Percentiles rank a stretch among this genome's conserved stretches.
Conservation (phyloP, 1,140 invertebrate genomes). For the Drosophila parvula region DNA sequence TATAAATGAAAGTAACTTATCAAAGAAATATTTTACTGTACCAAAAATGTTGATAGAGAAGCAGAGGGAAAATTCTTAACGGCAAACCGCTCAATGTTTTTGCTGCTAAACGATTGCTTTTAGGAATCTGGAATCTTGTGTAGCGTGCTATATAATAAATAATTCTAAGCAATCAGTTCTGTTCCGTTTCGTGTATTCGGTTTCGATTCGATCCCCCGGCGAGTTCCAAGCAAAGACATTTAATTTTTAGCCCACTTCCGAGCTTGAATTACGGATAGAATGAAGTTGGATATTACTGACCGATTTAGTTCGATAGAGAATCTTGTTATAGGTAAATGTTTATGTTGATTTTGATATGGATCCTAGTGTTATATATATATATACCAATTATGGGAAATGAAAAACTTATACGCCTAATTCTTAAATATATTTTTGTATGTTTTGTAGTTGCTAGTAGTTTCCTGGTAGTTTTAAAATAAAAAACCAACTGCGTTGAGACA, state of each 20-base stretch:
- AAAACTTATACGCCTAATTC: slow-evolving; percentile 69
- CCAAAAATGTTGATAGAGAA: slow-evolving; percentile 42
- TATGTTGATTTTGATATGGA: slow-evolving; percentile 52
- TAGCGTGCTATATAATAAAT: slow-evolving; percentile 65
- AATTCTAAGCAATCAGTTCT: slow-evolving; percentile 55
- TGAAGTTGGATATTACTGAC: slow-evolving; percentile 12
- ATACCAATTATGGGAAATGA: slow-evolving; percentile 41
- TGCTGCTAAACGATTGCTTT: slow-evolving; percentile 36
- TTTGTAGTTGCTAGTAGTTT: slow-evolving; percentile 76
- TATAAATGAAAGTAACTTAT: slow-evolving; percentile 66
- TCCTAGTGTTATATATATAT: slow-evolving; percentile 38
- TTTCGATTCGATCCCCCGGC: slow-evolving; percentile 42
- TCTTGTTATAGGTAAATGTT: slow-evolving; percentile 63
- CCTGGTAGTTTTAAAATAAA: slow-evolving; percentile 64
- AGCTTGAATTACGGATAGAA: slow-evolving; percentile 30
- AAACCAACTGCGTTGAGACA: slow-evolving; percentile 70
- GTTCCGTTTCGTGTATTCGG: slow-evolving; percentile 46
- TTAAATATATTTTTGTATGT: slow-evolving; percentile 78
- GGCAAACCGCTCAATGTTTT: slow-evolving; percentile 75
- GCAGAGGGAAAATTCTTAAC: slow-evolving; percentile 34
- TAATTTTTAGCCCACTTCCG: slow-evolving; percentile 53
- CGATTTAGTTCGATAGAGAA: slow-evolving; percentile 54
- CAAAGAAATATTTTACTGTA: slow-evolving; percentile 73
- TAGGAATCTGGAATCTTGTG: slow-evolving; percentile 68
- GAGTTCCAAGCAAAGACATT: slow-evolving; percentile 76